Conservation (phyloP, 2,888 invertebrate genomes). For the Tholera decimalis region DNA sequence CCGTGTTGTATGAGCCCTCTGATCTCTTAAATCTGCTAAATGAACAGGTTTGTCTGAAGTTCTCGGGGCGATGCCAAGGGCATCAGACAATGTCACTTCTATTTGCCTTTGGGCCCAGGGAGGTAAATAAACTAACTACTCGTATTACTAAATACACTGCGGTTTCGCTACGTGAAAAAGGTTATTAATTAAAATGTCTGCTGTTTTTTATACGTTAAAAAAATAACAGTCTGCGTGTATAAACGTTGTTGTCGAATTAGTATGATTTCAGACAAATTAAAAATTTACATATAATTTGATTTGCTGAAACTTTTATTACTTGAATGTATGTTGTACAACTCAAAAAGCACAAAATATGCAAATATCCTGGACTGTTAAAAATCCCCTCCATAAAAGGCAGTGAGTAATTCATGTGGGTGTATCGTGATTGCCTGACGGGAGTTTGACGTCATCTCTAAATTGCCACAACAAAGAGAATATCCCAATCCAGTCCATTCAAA, state of each 20-base stretch:
- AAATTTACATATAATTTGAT: constrained; percentile 25
- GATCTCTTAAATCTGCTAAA: constrained; percentile 67
- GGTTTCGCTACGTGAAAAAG: constrained; percentile 59
- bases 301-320: constrained; percentile 22
- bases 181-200: constrained; percentile 67
- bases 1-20: constrained; percentile 60
- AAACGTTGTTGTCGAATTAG: constrained; percentile 27
- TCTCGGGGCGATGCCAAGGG: constrained; percentile 76
- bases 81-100: constrained; percentile 88
- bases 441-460: constrained; percentile 61
- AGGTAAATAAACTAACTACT: constrained; percentile 82
- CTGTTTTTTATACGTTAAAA: constrained; percentile 20
- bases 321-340: neutral
- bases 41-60: constrained; percentile 67
- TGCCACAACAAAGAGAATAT: constrained; percentile 29
- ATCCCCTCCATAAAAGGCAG: constrained; percentile 42
- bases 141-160: constrained; percentile 62
- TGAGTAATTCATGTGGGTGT: constrained; percentile 49
- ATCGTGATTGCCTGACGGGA: constrained; percentile 27
- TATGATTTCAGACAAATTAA: constrained; percentile 24
- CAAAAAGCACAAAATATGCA: constrained; percentile 12
- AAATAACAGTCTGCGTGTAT: constrained; percentile 32
- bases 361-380: constrained; percentile 14
- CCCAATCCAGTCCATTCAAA: constrained; percentile 26
- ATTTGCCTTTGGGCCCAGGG: constrained; percentile 82